A percentile compares a stretch with the other conserved stretches of the same genome.
These are phyloP conservation scores for Chloromyia formosa DNA, from an alignment of 2,888 invertebrate species.

Conservation along the genomic window DNA sequence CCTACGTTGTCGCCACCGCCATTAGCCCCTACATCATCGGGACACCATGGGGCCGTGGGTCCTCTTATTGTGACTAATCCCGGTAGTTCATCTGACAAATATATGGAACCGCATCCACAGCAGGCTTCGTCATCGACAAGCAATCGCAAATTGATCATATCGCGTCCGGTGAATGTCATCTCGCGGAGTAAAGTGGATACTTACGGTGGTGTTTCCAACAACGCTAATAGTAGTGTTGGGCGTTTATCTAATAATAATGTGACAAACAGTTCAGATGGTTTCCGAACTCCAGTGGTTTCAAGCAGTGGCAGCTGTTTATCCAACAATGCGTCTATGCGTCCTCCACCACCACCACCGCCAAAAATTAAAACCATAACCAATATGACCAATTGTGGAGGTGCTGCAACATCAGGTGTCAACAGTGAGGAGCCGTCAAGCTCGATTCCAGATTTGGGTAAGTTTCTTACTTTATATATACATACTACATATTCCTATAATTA, in stretches of 20 bases:
- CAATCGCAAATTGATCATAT: slow-evolving; percentile 60
- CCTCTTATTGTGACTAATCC: slow-evolving; percentile 56
- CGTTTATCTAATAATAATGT: slow-evolving; percentile 46
- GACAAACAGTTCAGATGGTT: slow-evolving; percentile 45
- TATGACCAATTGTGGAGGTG: slow-evolving; percentile 25
- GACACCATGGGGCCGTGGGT: slow-evolving; percentile 48
- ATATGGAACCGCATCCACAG: slow-evolving; percentile 51
- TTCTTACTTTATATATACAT: not conserved
- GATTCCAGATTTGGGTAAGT: slow-evolving; percentile 88
- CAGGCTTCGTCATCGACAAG: slow-evolving; percentile 39
- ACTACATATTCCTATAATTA: too few species aligned
- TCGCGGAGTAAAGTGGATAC: slow-evolving; percentile 50
- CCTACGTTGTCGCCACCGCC: slow-evolving; percentile 45
- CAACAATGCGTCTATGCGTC: slow-evolving; percentile 58
- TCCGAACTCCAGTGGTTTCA: slow-evolving; percentile 49
- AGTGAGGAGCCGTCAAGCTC: slow-evolving; percentile 87
- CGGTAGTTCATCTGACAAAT: slow-evolving; percentile 57
- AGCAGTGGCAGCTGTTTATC: slow-evolving; percentile 53
- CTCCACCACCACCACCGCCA: slow-evolving; percentile 63
- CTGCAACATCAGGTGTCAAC: slow-evolving; percentile 55
- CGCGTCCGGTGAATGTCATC: slow-evolving; percentile 61
- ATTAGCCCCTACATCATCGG: slow-evolving; percentile 43
- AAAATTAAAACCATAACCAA: slow-evolving; percentile 58
- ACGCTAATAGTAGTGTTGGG: slow-evolving; percentile 8
- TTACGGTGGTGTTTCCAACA: slow-evolving; percentile 17